Base-by-base conservation (phyloP, 2,797 vertebrate genomes). In the Chelon labrosus region DNA sequence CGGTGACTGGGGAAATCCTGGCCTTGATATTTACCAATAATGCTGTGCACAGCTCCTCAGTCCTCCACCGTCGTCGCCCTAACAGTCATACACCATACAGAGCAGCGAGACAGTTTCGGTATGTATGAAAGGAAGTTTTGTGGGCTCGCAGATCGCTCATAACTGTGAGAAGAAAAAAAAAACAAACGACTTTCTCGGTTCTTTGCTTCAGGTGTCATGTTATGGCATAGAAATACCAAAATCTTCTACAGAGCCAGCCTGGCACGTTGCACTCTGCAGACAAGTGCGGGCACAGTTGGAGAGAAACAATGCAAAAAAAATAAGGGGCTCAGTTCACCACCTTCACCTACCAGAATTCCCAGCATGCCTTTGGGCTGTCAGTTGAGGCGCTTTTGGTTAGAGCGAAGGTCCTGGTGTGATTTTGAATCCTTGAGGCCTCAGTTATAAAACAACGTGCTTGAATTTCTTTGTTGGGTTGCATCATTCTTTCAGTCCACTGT, bases 61-160 rank as follows among this genome's bases (percentile, higher is more conserved):
- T 86, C 78, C 78, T 65, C 8, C 12, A 25, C 54, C 47, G 37
- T 72, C 41, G 77, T 22, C 56, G 16, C 62, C 54, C 55, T 60
- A 76, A 73, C 71, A 78, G 79, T 66, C 42, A 10, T 17, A 61
- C 51, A 53, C 7, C 19, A 62, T 56, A 19, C 20, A 47, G n/a
- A 75, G 9, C 63, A 54, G 25, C 10, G 20, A 77, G 51, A 65
- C 70, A 76, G 79, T 92, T 91, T 92, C 85, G 70, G 19, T 87
- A 76, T 85, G 76, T 62, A 44, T 84, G 61, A 79, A 76, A 90
- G 87, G 88, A 89, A 85, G 83, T 82, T 82, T 78, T 88, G 84
- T 7, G 62, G 88, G 62, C 67, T 73, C 55, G 35, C 64, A 68
- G 38, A 85, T 73, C 55, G 71, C 60, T 63, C 71, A 73, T n/a